Evolutionary conservation across 2,797 vertebrate species (phyloP), one percentile per base, ranked within the genome.

Genomic region (Falco concolor): DNA sequence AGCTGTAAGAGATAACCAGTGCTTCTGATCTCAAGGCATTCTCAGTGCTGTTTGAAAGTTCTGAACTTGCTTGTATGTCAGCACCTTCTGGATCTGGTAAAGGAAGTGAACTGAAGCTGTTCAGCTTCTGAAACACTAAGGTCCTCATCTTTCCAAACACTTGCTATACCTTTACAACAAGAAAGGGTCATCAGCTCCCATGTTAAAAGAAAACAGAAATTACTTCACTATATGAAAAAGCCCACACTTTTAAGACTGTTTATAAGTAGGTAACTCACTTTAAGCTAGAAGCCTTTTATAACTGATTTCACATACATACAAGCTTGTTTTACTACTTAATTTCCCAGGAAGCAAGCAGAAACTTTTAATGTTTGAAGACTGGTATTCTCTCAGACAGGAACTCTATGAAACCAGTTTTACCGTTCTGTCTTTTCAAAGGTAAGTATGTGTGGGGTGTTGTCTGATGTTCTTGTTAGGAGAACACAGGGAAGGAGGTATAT

Each of bases 321-420:
- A 93, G 53, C 92, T 95, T 72, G 86, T 94, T 95, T 85, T 75
- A 85, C 85, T 61, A 49, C 80, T 94, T 72, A 60, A 82, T 83
- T 96, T 96, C 76, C 78, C 75, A 93, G 53, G 61, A 49, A 93
- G 17, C 49, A 87, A 52, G 56, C 45, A 94, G 86, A 93, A 94
- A 87, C 34, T 32, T 81, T 94, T 88, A 56, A 88, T 86, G 72
- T 96, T 34, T 93, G 63, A 95, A 65, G 87, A 87, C 74, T 30
- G 30, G 9, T 49, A 3, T 69, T 85, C 52, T 88, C 74, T 91
- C 76, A 95, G 92, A 90, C 45, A 68, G 63, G 49, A 90, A 20
- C 61, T 74, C 34, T 14, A 78, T 60, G 59, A 84, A 97, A 96
- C 90, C 82, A 89, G 86, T 94, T 93, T 79, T 81, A 77, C 91